A percentile compares a stretch with the other conserved stretches of the same genome.
These are phyloP conservation scores for Sula dactylatra DNA, from an alignment of 2,113 vertebrate species.

Conservation along the genomic window DNA sequence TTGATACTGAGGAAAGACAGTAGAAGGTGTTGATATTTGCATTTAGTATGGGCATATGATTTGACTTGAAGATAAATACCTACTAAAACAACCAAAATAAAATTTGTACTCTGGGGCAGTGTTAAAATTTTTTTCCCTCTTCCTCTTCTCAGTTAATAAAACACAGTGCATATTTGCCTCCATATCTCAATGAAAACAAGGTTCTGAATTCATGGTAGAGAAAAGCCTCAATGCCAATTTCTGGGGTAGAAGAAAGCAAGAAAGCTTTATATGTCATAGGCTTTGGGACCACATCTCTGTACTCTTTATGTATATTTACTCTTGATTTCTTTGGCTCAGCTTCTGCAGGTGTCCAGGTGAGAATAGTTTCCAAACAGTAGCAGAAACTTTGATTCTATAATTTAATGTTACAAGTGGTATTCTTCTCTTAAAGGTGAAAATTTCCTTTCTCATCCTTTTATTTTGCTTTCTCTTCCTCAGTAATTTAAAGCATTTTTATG, in stretches of 20 bases:
- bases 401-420: rapidly evolving
- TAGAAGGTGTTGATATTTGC: background rate
- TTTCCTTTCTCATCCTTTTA: background rate
- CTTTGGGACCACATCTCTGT: background rate
- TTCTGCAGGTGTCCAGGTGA: background rate
- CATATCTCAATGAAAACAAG: background rate
- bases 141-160: background rate
- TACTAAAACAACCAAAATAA: background rate
- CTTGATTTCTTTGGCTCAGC: background rate
- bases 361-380: background rate
- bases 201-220: background rate
- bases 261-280: background rate
- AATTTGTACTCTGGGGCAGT: background rate
- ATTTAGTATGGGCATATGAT: background rate
- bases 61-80: background rate
- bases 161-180: background rate
- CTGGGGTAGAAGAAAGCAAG: background rate
- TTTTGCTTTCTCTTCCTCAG: background rate
- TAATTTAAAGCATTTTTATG: background rate
- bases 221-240: background rate
- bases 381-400: background rate
- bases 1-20: background rate
- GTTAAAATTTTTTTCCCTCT: background rate
- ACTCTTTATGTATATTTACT: background rate
- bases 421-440: background rate